A percentile compares a stretch with the other conserved stretches of the same genome.
These are phyloP conservation scores for Zaprionus davidi DNA, from an alignment of 1,140 invertebrate genomes.

Conservation along the genomic window DNA sequence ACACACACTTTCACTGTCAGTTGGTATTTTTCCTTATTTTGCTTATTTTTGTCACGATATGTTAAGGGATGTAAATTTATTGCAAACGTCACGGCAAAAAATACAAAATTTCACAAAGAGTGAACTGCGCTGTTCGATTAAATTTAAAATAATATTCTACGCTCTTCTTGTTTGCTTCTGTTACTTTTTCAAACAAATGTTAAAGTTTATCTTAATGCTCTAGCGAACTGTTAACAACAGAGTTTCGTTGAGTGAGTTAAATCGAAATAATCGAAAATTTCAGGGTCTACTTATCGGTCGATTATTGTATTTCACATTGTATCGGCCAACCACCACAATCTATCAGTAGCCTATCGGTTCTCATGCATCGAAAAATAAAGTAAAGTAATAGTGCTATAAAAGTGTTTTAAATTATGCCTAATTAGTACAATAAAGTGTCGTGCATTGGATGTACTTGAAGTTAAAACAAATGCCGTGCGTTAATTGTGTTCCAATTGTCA, in stretches of 20 bases:
- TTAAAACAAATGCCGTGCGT: slow-evolving; percentile 54
- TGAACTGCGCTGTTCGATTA: not conserved
- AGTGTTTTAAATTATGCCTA: slow-evolving; percentile 51
- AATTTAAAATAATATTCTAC: slow-evolving; percentile 31
- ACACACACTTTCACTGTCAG: slow-evolving; percentile 67
- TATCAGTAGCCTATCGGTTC: slow-evolving; percentile 41
- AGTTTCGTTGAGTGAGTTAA: slow-evolving; percentile 38
- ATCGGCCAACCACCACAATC: slow-evolving; percentile 34
- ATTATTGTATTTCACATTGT: not conserved
- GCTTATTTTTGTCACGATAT: slow-evolving; percentile 14
- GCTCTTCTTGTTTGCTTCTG: slow-evolving; percentile 52
- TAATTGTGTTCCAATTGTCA: slow-evolving; percentile 41
- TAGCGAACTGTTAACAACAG: not conserved
- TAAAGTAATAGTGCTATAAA: slow-evolving; percentile 40
- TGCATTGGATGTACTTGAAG: slow-evolving; percentile 25
- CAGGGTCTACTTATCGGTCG: not conserved
- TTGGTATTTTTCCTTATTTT: slow-evolving; percentile 12
- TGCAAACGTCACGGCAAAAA: slow-evolving; percentile 19
- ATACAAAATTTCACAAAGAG: slow-evolving; percentile 16
- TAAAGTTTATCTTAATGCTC: slow-evolving; percentile 15
- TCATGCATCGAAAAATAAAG: slow-evolving; percentile 52
- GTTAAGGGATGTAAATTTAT: slow-evolving; percentile 1
- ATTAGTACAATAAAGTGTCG: slow-evolving; percentile 35
- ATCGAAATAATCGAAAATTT: not conserved
- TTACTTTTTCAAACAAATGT: slow-evolving; percentile 46